Evolutionary conservation across 2,888 invertebrate genomes (phyloP), one percentile per base, ranked within the genome.

Genomic region (Acanthosepion esculentum): DNA sequence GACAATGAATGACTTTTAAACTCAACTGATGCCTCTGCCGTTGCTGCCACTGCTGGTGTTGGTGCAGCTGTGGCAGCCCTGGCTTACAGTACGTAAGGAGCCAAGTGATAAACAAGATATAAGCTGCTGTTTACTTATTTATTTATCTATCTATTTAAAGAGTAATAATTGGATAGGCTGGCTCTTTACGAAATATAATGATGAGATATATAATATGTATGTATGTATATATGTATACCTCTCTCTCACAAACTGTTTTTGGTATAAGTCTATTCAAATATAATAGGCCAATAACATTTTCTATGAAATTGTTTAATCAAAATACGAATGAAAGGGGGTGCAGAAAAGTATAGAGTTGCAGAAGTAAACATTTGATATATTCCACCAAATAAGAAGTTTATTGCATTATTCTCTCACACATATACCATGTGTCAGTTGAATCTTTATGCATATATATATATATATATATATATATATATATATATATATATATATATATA

Each of bases 81-180:
- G 15, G 78, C 78, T n/a, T 15, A 78, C 15, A n/a, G 78, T 78
- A 78, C 12, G n/a, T n/a, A 78, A n/a, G 78, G 78, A 78, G 78
- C 78, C 78, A 78, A 78, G 78, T n/a, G 78, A 78, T 78, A 78
- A 78, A 78, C n/a, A 78, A 78, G 78, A 78, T 12, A 78, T 78
- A n/a, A 33, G 33, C n/a, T 78, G 78, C n/a, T 33, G n/a, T 78
- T 78, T 78, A 78, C 78, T 78, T 78, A n/a, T 78, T 33, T 78
- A 78, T 78, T 33, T 18, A 78, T 78, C n/a, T 78, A 78, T 78
- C 18, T 78, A 78, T 78, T 78, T 78, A 78, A 78, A 78, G 78
- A 78, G 78, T 18, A 15, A 78, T 78, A 78, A 78, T 78, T 78
- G 78, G 33, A 15, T 78, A 33, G 78, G 12, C 78, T 33, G 78